These are phyloP conservation scores for Vesta saturnalis DNA, from an alignment of 2,888 invertebrate species.

Conservation along the genomic window DNA sequence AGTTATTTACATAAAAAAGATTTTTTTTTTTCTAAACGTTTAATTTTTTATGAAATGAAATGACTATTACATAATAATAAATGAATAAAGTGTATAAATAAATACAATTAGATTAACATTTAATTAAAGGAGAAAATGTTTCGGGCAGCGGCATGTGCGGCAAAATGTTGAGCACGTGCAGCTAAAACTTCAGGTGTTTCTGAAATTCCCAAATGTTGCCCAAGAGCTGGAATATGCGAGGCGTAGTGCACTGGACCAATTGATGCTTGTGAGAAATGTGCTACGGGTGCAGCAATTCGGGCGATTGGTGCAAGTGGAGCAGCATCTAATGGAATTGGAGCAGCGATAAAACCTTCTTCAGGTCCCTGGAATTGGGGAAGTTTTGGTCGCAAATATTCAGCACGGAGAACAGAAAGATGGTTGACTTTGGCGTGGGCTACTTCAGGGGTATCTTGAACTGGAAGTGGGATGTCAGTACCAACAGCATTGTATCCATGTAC, in stretches of 20 bases:
- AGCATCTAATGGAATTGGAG: not conserved
- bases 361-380: slow-evolving; percentile 21
- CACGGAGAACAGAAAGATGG: slow-evolving; percentile 33
- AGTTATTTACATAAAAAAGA: not conserved
- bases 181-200: slow-evolving; percentile 46
- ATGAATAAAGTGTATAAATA: too few relatives aligned
- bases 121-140: not conserved
- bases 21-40: too few relatives aligned
- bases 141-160: slow-evolving; percentile 24
- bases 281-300: slow-evolving; percentile 9
- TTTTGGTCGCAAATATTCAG: slow-evolving; percentile 16
- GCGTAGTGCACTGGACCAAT: not conserved
- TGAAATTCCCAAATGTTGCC: not conserved
- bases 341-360: not conserved
- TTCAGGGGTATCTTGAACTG: too few relatives aligned
- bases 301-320: slow-evolving; percentile 14
- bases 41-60: too few relatives aligned
- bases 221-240: slow-evolving; percentile 11
- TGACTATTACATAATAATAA: too few relatives aligned
- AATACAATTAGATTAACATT: too few relatives aligned
- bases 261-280: slow-evolving; percentile 1
- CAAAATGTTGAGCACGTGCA: slow-evolving; percentile 40
- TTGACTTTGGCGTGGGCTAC: slow-evolving; percentile 44
- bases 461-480: slow-evolving; percentile 41
- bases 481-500: slow-evolving; percentile 39